Evolutionary conservation across 2,113 vertebrate genomes (phyloP).

Genomic region (Pollimyrus isidori): DNA sequence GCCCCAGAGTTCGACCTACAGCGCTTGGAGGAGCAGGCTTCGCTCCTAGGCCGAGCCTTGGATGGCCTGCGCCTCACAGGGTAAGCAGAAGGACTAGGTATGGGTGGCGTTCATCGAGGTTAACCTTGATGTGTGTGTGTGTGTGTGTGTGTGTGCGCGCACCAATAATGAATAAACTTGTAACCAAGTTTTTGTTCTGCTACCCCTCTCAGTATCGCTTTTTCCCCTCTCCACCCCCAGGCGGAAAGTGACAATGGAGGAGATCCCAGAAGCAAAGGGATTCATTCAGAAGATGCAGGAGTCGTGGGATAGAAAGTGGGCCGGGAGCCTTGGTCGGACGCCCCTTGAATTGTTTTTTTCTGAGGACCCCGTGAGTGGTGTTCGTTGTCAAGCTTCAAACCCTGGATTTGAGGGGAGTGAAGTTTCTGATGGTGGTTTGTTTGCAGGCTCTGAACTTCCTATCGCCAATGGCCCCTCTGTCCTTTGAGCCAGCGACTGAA

Average conservation of each 20-base stretch:
- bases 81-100: constrained; percentile 43
- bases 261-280: constrained; percentile 35
- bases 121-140: neutral
- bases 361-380: constrained; percentile 65
- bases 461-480: constrained; percentile 52
- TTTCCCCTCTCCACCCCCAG: constrained; percentile 44
- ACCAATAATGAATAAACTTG: neutral
- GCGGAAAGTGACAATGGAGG: constrained; percentile 48
- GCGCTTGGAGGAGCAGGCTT: constrained; percentile 46
- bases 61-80: constrained; percentile 49
- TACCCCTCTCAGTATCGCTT: neutral
- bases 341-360: constrained; percentile 55
- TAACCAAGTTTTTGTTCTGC: neutral
- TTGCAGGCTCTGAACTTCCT: constrained; percentile 63
- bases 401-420: neutral
- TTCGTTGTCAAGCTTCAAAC: neutral
- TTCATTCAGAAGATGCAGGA: constrained; percentile 50
- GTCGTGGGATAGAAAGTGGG: constrained; percentile 73
- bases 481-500: constrained; percentile 58
- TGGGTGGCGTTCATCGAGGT: neutral
- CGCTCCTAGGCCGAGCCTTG: constrained; percentile 40
- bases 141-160: neutral
- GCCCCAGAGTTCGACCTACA: constrained; percentile 36
- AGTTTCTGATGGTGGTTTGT: neutral
- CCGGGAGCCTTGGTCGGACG: constrained; percentile 42